Evolutionary conservation across 1,140 invertebrate genomes (phyloP), one percentile per base, ranked within the genome.

Genomic region (Neomicropteryx cornuta): DNA sequence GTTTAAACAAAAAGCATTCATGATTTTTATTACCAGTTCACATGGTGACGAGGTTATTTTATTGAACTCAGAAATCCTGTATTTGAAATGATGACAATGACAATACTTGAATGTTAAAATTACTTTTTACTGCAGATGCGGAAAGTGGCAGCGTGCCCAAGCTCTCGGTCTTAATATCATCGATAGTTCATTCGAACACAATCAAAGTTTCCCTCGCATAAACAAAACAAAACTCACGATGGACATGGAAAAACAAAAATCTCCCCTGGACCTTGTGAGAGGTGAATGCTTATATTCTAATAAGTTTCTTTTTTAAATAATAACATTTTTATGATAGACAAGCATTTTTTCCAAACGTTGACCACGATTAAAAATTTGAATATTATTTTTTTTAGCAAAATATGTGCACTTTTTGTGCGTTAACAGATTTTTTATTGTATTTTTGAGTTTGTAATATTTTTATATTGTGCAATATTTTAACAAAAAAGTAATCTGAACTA

Each of bases 191-290:
- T 68, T 67, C 55, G 61, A 64, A 41, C 53, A 51, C 5, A 68
- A 68, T 45, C 62, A 66, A 38, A 68, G 63, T 40, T 66, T 66
- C 46, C 65, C 65, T 33, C 44, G 57, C 18, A 43, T 68, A 49
- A 64, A 46, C 21, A 51, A 53, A 5, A 53, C 50, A 24, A 34
- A 56, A 18, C 51, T 50, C 33, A 55, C 55, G 13, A 48, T 55
- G 19, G 65, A 42, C 36, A 66, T 66, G 62, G 62, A 68, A 34
- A 68, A 68, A 53, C 38, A 53, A 22, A 68, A 68, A 46, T 53
- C 54, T 38, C 33, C 56, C 36, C 46, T 56, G 32, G 65, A 68
- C 43, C 48, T 60, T 53, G 62, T 68, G 4, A 53, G 65, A 63
- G 65, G 65, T 59, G 43, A 33, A 33, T 36, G 37, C 10, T 5